Base-by-base conservation (phyloP, 1,140 invertebrate genomes). In the Anoplophora glabripennis region DNA sequence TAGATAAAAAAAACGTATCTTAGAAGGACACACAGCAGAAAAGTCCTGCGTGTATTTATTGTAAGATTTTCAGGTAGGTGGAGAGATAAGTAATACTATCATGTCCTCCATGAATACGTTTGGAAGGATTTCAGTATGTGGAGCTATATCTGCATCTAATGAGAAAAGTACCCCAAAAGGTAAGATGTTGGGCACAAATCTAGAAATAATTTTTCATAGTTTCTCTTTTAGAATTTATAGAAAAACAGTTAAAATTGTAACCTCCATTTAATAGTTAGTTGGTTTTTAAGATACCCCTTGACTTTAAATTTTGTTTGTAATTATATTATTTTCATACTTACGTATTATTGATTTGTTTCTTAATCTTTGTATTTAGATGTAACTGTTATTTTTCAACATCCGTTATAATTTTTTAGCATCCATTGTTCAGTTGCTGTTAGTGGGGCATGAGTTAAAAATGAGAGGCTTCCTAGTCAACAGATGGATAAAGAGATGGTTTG, bases 101-200 rank as follows among this genome's bases (percentile, higher is more conserved):
- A 78, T 86, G 46, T 76, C 76, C 47, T 75, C 83, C 42, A 88
- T 88, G 86, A 85, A 80, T 35, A 67, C 72, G n/a, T 79, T 73
- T 58, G 85, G 85, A 11, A 73, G 86, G 53, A 75, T 87, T n/a
- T 77, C 85, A 3, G 78, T 87, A 1, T 87, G 85, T 68, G 86
- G 86, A 18, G 79, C 81, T n/a, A 85, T 87, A 66, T 84, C 84
- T 7, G 77, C 77, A 2, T 86, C 86, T 60, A 84, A 84, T 70
- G 48, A 61, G 17, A 33, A 57, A 5, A n/a, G 12, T 15, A 3
- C 17, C 1, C 18, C 52, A 33, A 54, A 58, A 53, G 14, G 21
- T 48, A 18, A 49, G 53, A 45, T 21, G 35, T 47, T 3, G 2
- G 7, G 4, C 17, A n/a, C n/a, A n/a, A n/a, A n/a, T n/a, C n/a